A percentile compares a stretch with the other conserved stretches of the same genome.
Evolutionary conservation across 2,888 invertebrate species (phyloP).

Genomic region (Ptychoptera albimana): DNA sequence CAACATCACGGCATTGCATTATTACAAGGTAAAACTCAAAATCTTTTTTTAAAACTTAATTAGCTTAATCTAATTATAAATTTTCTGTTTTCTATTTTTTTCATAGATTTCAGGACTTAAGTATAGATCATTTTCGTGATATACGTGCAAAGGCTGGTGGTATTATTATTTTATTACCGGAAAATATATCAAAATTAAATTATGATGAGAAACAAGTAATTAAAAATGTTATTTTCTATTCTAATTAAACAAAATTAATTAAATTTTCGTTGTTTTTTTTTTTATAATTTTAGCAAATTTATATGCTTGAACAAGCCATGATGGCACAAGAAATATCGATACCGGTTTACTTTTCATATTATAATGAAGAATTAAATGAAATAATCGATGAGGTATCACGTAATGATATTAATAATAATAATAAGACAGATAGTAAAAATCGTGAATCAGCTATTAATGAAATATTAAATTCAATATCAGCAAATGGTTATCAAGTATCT

Average conservation of each 20-base stretch:
- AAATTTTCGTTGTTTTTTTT: conserved; percentile 1
- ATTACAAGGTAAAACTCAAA: conserved; percentile 40
- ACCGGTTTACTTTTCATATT: conserved; percentile 76
- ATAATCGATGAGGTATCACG: conserved; percentile 61
- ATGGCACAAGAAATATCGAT: conserved; percentile 61
- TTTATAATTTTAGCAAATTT: conserved; percentile 42
- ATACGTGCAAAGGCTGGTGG: conserved; percentile 71
- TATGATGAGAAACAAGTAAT: conserved; percentile 56
- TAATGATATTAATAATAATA: conserved; percentile 48
- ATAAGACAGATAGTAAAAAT: conserved; percentile 24
- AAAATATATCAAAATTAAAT: conserved; percentile 46
- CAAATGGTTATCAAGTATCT: conserved; percentile 85
- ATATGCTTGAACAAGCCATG: conserved; percentile 67
- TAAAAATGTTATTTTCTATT: conserved; percentile 6
- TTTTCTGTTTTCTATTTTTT: not conserved
- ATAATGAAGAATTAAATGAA: conserved; percentile 53
- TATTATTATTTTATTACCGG: conserved; percentile 67
- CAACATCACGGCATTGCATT: conserved; percentile 78
- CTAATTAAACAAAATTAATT: not conserved
- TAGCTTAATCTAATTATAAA: not conserved
- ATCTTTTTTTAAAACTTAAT: not conserved
- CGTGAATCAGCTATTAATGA: conserved; percentile 66
- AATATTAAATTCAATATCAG: conserved; percentile 71
- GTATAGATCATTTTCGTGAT: conserved; percentile 59
- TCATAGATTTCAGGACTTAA: conserved; percentile 52